phyloP scores from a whole-genome alignment of 2,888 invertebrate genomes.

The Sisyra nigra region DNA sequence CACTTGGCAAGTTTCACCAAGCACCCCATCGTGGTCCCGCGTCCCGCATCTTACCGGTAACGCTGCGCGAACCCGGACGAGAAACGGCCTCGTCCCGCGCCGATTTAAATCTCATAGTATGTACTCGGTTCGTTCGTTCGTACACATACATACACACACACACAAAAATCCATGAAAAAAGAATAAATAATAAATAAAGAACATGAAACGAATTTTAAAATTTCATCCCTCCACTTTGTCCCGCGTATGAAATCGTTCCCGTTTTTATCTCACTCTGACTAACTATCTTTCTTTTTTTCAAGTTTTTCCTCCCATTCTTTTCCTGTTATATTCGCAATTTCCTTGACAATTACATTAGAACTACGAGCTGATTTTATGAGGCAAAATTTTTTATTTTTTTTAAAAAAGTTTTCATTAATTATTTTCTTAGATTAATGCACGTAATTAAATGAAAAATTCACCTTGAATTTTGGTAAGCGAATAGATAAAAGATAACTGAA shows the following conservation, averaged over 20 bases:
- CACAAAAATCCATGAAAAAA: constrained; percentile 31
- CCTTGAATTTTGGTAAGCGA: too few species aligned
- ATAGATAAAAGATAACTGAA: too few species aligned
- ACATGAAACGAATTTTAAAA: constrained; percentile 10
- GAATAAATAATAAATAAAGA: constrained; percentile 27
- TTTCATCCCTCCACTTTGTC: constrained; percentile 2
- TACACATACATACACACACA: too few species aligned
- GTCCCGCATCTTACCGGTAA: neutral
- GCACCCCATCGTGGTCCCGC: neutral
- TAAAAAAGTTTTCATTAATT: too few species aligned
- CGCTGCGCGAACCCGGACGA: constrained; percentile 23
- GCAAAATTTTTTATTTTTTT: too few species aligned
- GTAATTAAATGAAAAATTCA: too few species aligned
- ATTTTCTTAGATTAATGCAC: too few species aligned
- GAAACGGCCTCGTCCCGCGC: constrained; percentile 27
- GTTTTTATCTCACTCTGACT: neutral
- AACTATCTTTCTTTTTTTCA: neutral
- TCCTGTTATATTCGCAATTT: neutral
- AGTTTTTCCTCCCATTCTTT: constrained; percentile 2
- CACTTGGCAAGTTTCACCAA: constrained; percentile 1
- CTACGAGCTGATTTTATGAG: too few species aligned
- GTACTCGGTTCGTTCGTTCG: neutral
- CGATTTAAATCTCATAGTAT: constrained; percentile 26
- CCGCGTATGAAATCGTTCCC: neutral
- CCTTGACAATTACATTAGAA: too few species aligned